Base-by-base conservation (phyloP, 2,888 invertebrate species). In the Bursaphelenchus okinawaensis region DNA sequence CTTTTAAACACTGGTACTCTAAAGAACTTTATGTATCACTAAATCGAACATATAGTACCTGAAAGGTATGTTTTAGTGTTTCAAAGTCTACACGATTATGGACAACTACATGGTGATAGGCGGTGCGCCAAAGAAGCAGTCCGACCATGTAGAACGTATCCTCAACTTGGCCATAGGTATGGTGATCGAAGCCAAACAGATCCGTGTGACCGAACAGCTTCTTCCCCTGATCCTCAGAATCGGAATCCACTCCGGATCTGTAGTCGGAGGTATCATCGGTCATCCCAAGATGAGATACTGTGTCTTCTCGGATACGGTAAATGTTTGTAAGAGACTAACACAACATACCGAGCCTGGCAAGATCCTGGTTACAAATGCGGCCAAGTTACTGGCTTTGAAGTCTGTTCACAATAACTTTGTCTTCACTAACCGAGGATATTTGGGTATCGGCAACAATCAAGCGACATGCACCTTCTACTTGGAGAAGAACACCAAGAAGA, bases 61-160 rank as follows among this genome's bases (percentile, higher is more conserved):
- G n/a, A n/a, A n/a, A n/a, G n/a, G n/a, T n/a, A n/a, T n/a, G n/a
- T 63, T 67, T 52, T 26, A 68, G 67, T 75, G 76, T 20, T 79
- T 77, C 68, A 80, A 80, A 65, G 75, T 79, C 1, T 61, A 75
- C 1, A 76, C 83, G n/a, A 75, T 83, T 7, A 82, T 83, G 68
- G 83, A 83, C 62, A 76, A 76, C 1, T 83, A 82, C 68, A 73
- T 83, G 74, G 77, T 83, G 7, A 81, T 84, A 0, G 75, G 78
- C 9, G 84, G 84, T 26, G 83, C 82, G 0, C 84, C 84, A n/a
- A 80, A 80, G 51, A 66, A 68, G 0, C 72, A 69, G 31, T 70
- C 68, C 23, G 71, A 74, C 29, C 83, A 84, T 56, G 83, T 81
- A 12, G 75, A 79, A 54, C 69, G 70, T 27, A 76, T 82, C 22